Evolutionary conservation across 2,888 invertebrate species (phyloP).

Genomic region (Steinernema carpocapsae): DNA sequence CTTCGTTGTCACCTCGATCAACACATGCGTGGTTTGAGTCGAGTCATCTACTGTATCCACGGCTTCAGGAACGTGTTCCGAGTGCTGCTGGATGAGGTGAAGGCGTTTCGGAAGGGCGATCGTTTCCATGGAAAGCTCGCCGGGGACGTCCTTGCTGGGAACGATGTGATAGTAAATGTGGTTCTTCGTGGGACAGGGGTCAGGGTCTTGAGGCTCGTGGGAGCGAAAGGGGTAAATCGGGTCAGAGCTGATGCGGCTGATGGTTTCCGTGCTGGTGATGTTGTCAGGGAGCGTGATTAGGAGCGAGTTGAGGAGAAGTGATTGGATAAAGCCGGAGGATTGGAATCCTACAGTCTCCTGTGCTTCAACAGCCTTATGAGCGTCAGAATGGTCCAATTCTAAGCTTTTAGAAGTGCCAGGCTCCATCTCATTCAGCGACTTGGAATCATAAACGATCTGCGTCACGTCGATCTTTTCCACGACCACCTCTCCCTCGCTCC

Average conservation of each 20-base stretch:
- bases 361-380: too few species aligned
- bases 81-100: constrained; percentile 5
- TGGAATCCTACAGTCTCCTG: neutral
- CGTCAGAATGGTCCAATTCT: too few species aligned
- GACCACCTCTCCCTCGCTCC: constrained; percentile 23
- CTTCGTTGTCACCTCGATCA: neutral
- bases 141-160: constrained; percentile 28
- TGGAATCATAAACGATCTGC: constrained; percentile 33
- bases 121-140: constrained; percentile 35
- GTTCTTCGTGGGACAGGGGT: constrained; percentile 3
- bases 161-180: constrained; percentile 26
- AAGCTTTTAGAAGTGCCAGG: too few species aligned
- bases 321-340: neutral
- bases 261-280: neutral
- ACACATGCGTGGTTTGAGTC: constrained; percentile 15
- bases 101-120: constrained; percentile 32
- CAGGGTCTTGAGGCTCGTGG: neutral
- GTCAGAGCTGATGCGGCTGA: neutral
- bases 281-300: constrained; percentile 1
- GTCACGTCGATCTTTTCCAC: constrained; percentile 40
- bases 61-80: neutral
- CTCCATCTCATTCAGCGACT: neutral
- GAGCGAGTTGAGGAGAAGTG: constrained; percentile 8
- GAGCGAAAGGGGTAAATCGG: constrained; percentile 15
- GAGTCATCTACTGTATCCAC: constrained; percentile 8